Conservation (phyloP, 2,113 vertebrate species). For the Gambusia holbrooki region DNA sequence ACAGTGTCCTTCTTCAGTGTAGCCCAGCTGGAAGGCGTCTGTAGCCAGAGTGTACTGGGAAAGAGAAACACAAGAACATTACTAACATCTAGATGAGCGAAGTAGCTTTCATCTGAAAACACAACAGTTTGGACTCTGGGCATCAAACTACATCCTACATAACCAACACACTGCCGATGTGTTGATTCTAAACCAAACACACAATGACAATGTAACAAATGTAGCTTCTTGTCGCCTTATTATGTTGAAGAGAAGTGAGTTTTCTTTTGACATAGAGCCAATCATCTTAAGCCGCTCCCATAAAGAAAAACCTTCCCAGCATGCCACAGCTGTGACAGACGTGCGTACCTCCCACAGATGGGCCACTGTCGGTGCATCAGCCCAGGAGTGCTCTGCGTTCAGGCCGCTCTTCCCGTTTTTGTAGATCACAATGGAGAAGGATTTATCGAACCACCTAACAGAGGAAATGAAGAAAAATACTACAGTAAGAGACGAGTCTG, state of each 20-base stretch:
- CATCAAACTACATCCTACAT: neutral
- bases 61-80: neutral
- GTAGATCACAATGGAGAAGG: slow-evolving; percentile 87
- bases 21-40: slow-evolving; percentile 90
- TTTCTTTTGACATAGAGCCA: too few species aligned
- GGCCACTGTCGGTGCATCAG: slow-evolving; percentile 86
- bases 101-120: neutral
- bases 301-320: too few species aligned
- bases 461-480: neutral
- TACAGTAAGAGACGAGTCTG: too few species aligned
- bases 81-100: neutral
- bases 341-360: slow-evolving; percentile 89
- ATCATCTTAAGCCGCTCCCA: too few species aligned
- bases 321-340: neutral
- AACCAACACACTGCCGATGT: neutral
- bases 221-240: too few species aligned
- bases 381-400: slow-evolving; percentile 92
- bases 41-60: slow-evolving; percentile 86
- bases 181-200: too few species aligned
- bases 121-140: neutral
- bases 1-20: slow-evolving; percentile 89
- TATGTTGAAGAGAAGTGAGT: too few species aligned
- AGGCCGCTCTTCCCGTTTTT: slow-evolving; percentile 88
- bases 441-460: slow-evolving; percentile 91
- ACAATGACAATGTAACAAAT: too few species aligned